Conservation (phyloP, 2,888 invertebrate species). For the Bhutanitis thaidina region DNA sequence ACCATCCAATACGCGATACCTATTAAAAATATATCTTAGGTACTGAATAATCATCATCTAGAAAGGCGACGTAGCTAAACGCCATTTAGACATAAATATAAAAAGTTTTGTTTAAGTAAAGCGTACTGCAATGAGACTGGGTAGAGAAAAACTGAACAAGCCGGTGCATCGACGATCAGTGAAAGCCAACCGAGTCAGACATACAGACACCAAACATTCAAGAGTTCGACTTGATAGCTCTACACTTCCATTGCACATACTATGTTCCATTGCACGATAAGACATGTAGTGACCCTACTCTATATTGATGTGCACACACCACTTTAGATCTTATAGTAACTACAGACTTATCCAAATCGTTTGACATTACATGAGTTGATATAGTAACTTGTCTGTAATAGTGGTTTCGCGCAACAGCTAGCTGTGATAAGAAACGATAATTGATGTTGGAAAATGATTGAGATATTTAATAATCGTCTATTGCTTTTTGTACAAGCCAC, state of each 20-base stretch:
- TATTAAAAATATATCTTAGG: background rate
- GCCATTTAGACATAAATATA: conserved; percentile 15
- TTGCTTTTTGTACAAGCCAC: conserved; percentile 9
- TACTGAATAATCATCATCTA: background rate
- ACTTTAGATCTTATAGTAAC: background rate
- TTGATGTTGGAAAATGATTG: conserved; percentile 49
- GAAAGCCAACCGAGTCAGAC: conserved; percentile 39
- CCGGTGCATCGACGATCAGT: conserved; percentile 33
- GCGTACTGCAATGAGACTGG: conserved; percentile 15
- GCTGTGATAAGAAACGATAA: conserved; percentile 45
- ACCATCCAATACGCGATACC: too few relatives aligned
- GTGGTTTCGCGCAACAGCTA: conserved; percentile 34
- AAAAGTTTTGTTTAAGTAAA: conserved; percentile 5
- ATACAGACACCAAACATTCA: conserved; percentile 29
- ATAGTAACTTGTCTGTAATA: background rate
- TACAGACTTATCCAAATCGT: background rate
- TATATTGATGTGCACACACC: background rate
- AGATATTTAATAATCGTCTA: conserved; percentile 33
- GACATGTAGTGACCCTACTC: conserved; percentile 5
- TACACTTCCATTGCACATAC: conserved; percentile 28
- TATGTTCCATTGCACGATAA: conserved; percentile 9
- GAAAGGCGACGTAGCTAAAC: conserved; percentile 9
- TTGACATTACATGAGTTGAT: background rate
- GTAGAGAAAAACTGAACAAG: conserved; percentile 35
- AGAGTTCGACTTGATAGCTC: conserved; percentile 25